Evolutionary conservation across 2,113 vertebrate genomes (phyloP), one percentile per base, ranked within the genome.

Genomic region (Sapajus apella): DNA sequence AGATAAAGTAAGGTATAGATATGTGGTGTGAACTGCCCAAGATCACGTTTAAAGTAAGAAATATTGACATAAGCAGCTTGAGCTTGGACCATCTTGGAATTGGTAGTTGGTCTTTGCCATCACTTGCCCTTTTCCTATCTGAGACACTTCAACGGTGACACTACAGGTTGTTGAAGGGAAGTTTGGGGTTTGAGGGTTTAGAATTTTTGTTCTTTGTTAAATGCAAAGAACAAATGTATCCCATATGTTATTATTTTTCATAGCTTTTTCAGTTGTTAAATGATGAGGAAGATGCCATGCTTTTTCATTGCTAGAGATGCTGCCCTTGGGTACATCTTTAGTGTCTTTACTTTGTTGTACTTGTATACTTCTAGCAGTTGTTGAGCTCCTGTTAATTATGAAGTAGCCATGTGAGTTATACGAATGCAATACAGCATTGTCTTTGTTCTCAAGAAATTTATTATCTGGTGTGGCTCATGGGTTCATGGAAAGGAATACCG

Each of bases 401-500:
- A 79, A 43, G 45, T 73, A 56, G 45, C 18, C 43, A 5, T 79
- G 13, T 35, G 43, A 25, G 17, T 18, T 70, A 55, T 20, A 11
- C 2, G n/a, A 45, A 80, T 68, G 30, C 55, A 2, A 3, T 9
- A 30, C 8, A 9, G 2, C 14, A 58, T 76, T 84, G 43, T 17
- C 83, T 89, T 84, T 88, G 32, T 76, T 4, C 52, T 93, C 20
- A 84, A 84, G 87, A 89, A 87, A 84, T 85, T 90, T 5, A 81
- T 91, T 76, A n/a, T 70, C 76, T 84, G 5, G 70, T 43, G 47
- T 40, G 52, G 35, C 0, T 81, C 30, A 72, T 61, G 52, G 66
- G 16, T 47, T 94, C n/a, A 79, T 30, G n/a, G 56, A 75, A 45
- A 64, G 80, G 55, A 86, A 55, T 72, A 40, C 61, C 20, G 20